phyloP scores from a whole-genome alignment of 2,888 invertebrate species.

The Allygus modestus region DNA sequence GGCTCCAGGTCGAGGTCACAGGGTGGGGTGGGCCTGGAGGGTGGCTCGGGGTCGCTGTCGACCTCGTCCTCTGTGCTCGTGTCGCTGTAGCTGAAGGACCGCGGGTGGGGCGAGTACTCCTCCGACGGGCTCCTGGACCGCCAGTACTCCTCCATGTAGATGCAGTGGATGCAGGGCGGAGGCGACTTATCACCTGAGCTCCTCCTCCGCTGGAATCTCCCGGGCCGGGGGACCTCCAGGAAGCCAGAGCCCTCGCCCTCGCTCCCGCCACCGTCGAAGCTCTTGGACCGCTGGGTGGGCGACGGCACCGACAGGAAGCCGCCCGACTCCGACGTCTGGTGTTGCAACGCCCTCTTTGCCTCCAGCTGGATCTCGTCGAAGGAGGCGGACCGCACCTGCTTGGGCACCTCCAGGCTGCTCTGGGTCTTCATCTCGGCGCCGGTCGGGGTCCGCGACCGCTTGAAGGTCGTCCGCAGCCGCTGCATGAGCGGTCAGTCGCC shows the following conservation, averaged over 20 bases:
- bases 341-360: conserved; percentile 79
- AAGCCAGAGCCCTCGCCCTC: conserved; percentile 79
- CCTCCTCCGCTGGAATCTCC: conserved; percentile 77
- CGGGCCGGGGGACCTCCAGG: conserved; percentile 77
- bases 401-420: conserved; percentile 93
- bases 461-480: conserved; percentile 90
- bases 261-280: conserved; percentile 86
- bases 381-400: conserved; percentile 92
- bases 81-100: conserved; percentile 77
- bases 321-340: conserved; percentile 70
- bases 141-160: conserved; percentile 85
- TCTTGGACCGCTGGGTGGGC: conserved; percentile 84
- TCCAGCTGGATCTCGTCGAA: conserved; percentile 94
- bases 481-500: conserved; percentile 78
- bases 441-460: conserved; percentile 91
- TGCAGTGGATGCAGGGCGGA: conserved; percentile 72
- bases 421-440: conserved; percentile 95
- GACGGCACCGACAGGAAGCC: conserved; percentile 71
- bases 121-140: conserved; percentile 72
- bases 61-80: conserved; percentile 74
- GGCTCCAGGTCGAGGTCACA: conserved; percentile 72
- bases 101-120: conserved; percentile 81
- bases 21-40: not conserved
- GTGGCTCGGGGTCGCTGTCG: conserved; percentile 62
- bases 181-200: conserved; percentile 73